phyloP scores from a whole-genome alignment of 2,888 invertebrate genomes.

The Lasioglossum malachurum region DNA sequence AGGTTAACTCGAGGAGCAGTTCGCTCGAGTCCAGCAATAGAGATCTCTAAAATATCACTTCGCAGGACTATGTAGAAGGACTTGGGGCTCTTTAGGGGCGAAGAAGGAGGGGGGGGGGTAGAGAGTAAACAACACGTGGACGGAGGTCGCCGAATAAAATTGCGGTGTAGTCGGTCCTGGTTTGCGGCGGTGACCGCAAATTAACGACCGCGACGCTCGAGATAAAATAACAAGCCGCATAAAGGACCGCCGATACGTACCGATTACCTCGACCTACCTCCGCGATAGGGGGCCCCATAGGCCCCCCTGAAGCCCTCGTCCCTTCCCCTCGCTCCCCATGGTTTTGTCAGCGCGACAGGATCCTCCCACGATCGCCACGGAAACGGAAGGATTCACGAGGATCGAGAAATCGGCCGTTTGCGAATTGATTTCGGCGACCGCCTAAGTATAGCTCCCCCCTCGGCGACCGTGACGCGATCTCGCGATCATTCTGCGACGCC shows the following conservation, averaged over 20 bases:
- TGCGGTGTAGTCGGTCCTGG: slow-evolving; percentile 57
- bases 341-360: slow-evolving; percentile 48
- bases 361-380: slow-evolving; percentile 60
- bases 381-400: slow-evolving; percentile 31
- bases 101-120: not conserved
- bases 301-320: not conserved
- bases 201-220: slow-evolving; percentile 73
- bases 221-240: slow-evolving; percentile 74
- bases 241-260: slow-evolving; percentile 70
- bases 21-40: too few species aligned
- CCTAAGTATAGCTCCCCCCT: not conserved
- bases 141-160: slow-evolving; percentile 70
- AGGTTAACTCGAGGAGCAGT: too few species aligned
- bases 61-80: not conserved
- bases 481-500: not conserved
- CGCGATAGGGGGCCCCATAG: slow-evolving; percentile 54
- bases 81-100: too few species aligned
- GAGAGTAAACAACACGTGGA: not conserved
- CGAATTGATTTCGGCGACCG: not conserved
- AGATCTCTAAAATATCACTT: too few species aligned
- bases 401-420: not conserved
- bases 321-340: slow-evolving; percentile 5
- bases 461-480: not conserved
- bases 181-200: slow-evolving; percentile 69
- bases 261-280: slow-evolving; percentile 74